These are phyloP conservation scores for Tupiocoris notatus DNA, from an alignment of 2,888 invertebrate genomes.

Conservation along the genomic window DNA sequence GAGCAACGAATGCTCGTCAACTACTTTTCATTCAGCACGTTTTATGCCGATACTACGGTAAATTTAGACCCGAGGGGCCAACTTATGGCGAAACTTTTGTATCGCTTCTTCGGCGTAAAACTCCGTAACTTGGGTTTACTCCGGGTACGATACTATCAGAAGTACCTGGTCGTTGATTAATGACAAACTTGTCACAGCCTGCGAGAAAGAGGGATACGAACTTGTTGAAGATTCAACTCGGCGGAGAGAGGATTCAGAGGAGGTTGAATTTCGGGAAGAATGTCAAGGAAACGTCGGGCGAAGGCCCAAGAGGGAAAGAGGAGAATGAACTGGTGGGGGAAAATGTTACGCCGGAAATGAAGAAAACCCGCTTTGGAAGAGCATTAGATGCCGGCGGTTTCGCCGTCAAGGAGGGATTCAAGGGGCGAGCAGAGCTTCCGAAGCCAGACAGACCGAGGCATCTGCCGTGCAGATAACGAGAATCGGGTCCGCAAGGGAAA, in stretches of 20 bases:
- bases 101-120: neutral
- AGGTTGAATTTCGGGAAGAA: neutral
- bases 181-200: constrained; percentile 34
- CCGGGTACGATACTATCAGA: neutral
- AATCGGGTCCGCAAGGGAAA: no score
- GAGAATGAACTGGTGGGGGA: neutral
- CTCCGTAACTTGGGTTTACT: neutral
- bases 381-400: constrained; percentile 24
- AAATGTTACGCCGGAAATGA: constrained; percentile 31
- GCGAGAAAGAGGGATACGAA: neutral
- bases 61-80: neutral
- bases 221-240: constrained; percentile 10
- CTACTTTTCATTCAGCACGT: neutral
- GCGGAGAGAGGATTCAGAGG: neutral
- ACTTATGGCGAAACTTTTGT: neutral
- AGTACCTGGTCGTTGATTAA: constrained; percentile 24
- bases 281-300: neutral
- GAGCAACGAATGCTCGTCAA: no score
- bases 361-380: constrained; percentile 20
- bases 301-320: neutral
- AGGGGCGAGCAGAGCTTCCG: neutral
- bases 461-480: constrained; percentile 1
- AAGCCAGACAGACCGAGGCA: neutral
- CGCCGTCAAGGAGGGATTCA: neutral
- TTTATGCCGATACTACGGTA: neutral